Base-by-base conservation (phyloP, 2,797 vertebrate species). In the Choloepus didactylus region DNA sequence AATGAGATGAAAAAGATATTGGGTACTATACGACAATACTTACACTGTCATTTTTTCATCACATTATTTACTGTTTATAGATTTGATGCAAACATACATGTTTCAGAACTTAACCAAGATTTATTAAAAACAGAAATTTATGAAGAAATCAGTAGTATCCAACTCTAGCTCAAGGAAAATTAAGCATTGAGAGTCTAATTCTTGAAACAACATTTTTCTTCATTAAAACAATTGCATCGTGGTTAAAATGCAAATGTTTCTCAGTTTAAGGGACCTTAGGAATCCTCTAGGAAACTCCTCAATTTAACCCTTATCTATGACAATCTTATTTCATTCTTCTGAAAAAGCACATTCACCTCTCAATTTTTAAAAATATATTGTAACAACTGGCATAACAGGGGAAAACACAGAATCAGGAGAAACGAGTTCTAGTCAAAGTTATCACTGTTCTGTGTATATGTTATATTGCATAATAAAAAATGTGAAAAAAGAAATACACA, bases 151-250 rank as follows among this genome's bases (percentile, higher is more conserved):
- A 41, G 54, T 31, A 54, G 12, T 56, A 41, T 21, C 9, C 41
- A 73, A 73, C 44, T 41, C 49, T 49, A 44, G 31, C 59, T 69
- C 29, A 62, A 54, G 21, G 54, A 67, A 64, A 62, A 82, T 1
- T 31, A 25, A 87, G 4, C n/a, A 69, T 5, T 25, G 21, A 81
- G 25, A 29, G 35, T 41, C 44, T 86, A 27, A 89, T 70, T 67
- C 49, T 49, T 80, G 14, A 81, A 81, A 35, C 49, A 46, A 0
- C 73, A 9, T 72, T 60, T 82, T 83, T 64, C 35, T 41, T 72
- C 51, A 29, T n/a, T 93, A 56, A 92, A 59, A 91, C 60, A 90
- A 70, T 14, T 72, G 27, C 6, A 82, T 6, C 35, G 49, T 62
- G 41, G 62, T 60, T 66, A 79, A 84, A 92, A 76, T 76, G 19